Percentiles rank a stretch among this genome's conserved stretches.
phyloP scores from a whole-genome alignment of 37 sponge, comb jelly and placozoan species.

The Hormiphora californensis region DNA sequence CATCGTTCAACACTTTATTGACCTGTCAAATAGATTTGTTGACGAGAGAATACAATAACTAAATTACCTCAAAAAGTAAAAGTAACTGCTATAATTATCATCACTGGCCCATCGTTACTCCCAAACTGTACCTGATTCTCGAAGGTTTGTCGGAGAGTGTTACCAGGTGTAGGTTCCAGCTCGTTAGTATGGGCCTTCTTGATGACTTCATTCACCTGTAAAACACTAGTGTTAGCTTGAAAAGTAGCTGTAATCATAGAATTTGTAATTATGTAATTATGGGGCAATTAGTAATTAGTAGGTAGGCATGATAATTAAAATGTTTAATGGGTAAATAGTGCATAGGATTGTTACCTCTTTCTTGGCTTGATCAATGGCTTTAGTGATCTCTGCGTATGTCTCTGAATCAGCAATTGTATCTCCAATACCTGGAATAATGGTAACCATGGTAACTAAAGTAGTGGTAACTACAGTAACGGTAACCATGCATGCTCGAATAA shows the following conservation, averaged over 20 bases:
- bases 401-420: constrained; percentile 95
- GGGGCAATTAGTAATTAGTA: no score
- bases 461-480: no score
- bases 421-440: constrained; percentile 65
- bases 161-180: constrained; percentile 96
- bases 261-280: background rate
- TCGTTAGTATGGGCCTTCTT: constrained; percentile 98
- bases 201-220: constrained; percentile 97
- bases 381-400: constrained; percentile 92
- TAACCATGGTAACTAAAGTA: no score
- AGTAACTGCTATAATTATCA: background rate
- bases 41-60: background rate
- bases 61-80: background rate
- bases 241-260: background rate
- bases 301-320: no score
- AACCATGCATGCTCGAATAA: no score
- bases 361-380: constrained; percentile 89
- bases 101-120: background rate
- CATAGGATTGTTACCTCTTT: constrained; percentile 49
- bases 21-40: constrained; percentile 58
- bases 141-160: constrained; percentile 96
- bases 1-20: constrained; percentile 93
- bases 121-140: constrained; percentile 74
- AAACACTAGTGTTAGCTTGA: background rate
- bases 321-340: no score